Base-by-base conservation (phyloP, 2,888 invertebrate species). In the Schrankia costaestrigalis region DNA sequence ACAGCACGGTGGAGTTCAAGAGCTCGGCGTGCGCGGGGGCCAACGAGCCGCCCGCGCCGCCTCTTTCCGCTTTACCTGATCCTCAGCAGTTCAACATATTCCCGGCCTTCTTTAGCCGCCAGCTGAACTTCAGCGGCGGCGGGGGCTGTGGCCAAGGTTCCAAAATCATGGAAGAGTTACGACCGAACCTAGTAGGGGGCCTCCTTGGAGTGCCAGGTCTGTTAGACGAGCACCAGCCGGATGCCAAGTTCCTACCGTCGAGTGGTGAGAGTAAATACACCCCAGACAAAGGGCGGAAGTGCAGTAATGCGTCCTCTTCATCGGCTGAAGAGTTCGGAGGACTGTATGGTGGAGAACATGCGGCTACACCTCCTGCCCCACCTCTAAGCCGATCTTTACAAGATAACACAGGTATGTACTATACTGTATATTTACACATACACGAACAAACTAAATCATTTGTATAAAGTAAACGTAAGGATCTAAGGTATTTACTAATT, bases 1-100 rank as follows among this genome's bases (percentile, higher is more conserved):
- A 91, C 93, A 88, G 90, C 93, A 93, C 92, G 92, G 93, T 92
- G 94, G 94, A 92, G 91, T 94, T 93, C 93, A 94, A 93, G 90
- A 91, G 92, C 87, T 91, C 91, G 78, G 91, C 92, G 90, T 93
- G 87, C 87, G 89, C 81, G 89, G 86, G 85, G 85, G 89, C 88
- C 84, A 73, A 63, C 24, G 85, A 84, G 77, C 81, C 79, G 52
- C 83, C 82, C 81, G 85, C 80, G 83, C 83, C 80, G 79, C 81
- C 85, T 64, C 91, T 89, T 63, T 84, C 89, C 69, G 89, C 87
- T 64, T 89, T 90, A 63, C 90, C 89, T 57, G 90, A 91, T 60
- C 92, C 92, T 50, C 94, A 95, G 75, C 95, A 95, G 88, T 95
- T 95, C 89, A 95, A 95, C 89, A 96, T 96, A 69, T 95, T 96